Percentiles rank a stretch among this genome's conserved stretches.
These are phyloP conservation scores for Protosalanx chinensis DNA, from an alignment of 2,797 vertebrate species.

Conservation along the genomic window DNA sequence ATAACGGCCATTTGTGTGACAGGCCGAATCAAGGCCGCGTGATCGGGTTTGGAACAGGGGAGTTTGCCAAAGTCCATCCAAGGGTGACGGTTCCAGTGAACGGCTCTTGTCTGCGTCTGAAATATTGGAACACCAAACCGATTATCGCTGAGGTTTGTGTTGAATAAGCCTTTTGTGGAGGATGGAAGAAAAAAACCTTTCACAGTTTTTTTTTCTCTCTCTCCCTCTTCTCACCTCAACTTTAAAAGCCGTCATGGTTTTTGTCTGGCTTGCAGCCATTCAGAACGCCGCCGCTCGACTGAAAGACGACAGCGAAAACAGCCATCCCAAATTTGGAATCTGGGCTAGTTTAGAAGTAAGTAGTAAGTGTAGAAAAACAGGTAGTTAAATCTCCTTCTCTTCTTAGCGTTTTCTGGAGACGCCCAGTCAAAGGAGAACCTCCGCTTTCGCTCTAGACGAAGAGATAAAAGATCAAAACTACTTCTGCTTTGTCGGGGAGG, in stretches of 20 bases:
- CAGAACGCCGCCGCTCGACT: conserved; percentile 27
- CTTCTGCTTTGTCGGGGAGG: too few relatives aligned
- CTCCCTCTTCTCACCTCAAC: conserved; percentile 37
- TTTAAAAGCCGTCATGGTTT: conserved; percentile 45
- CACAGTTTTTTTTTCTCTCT: background rate
- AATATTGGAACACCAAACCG: conserved; percentile 51
- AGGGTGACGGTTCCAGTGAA: conserved; percentile 49
- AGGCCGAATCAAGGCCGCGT: conserved; percentile 30
- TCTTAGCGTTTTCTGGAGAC: background rate
- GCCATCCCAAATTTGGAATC: conserved; percentile 2
- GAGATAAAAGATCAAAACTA: too few relatives aligned
- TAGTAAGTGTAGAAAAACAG: background rate
- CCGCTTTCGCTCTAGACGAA: too few relatives aligned
- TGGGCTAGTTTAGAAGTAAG: background rate
- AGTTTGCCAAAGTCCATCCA: conserved; percentile 46
- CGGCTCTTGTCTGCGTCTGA: conserved; percentile 52
- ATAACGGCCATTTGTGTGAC: conserved; percentile 34
- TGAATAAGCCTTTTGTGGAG: conserved; percentile 67
- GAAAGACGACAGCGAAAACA: background rate
- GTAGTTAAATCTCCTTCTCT: background rate
- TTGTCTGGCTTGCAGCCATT: conserved; percentile 54
- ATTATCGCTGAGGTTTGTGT: conserved; percentile 47
- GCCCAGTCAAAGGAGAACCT: too few relatives aligned
- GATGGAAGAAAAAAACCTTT: conserved; percentile 43
- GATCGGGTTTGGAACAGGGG: conserved; percentile 43